These are phyloP conservation scores for Perca flavescens DNA, from an alignment of 2,113 vertebrate species.

Conservation along the genomic window DNA sequence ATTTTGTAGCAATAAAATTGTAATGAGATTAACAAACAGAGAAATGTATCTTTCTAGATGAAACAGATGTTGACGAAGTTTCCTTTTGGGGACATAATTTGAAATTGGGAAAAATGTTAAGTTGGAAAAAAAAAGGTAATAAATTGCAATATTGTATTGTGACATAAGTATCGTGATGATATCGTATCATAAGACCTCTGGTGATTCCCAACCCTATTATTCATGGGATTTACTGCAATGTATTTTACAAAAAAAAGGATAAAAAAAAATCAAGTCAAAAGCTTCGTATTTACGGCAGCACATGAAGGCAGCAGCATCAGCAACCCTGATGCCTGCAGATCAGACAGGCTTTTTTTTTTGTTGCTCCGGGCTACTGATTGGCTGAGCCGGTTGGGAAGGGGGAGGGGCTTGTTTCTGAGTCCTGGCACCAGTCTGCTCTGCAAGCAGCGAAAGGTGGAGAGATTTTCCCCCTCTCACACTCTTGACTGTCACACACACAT, in stretches of 20 bases:
- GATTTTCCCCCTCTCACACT: conserved; percentile 64
- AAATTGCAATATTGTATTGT: no score
- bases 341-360: conserved; percentile 2
- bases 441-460: conserved; percentile 66
- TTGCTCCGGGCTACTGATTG: conserved; percentile 56
- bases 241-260: neutral
- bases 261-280: neutral
- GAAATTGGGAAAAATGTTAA: no score
- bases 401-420: conserved; percentile 50
- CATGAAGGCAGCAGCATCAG: conserved; percentile 61
- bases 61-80: no score
- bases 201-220: no score
- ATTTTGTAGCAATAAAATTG: no score
- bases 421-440: conserved; percentile 68
- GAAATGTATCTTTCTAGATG: no score
- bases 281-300: neutral
- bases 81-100: no score
- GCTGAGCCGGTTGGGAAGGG: conserved; percentile 30
- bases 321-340: conserved; percentile 41
- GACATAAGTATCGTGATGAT: no score
- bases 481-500: conserved; percentile 43
- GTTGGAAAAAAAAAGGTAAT: no score
- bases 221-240: neutral
- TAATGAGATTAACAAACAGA: no score
- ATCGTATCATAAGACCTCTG: no score